These are phyloP conservation scores for Zaprionus obscuricornis DNA, from an alignment of 2,888 invertebrate genomes.

Conservation along the genomic window DNA sequence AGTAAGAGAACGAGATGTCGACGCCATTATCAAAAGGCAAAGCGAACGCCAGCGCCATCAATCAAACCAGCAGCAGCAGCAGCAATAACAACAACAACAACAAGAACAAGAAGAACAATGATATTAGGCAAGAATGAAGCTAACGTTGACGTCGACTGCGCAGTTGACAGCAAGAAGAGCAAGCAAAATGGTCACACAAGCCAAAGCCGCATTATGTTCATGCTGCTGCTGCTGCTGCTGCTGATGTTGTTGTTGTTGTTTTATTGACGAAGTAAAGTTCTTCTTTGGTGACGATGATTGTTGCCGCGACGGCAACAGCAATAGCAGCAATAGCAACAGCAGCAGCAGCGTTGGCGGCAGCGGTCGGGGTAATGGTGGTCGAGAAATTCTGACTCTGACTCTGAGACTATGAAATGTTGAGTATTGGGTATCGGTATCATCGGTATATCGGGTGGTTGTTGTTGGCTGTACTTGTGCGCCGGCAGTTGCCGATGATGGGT, in stretches of 20 bases:
- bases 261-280: constrained; percentile 74
- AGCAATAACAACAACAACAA: constrained; percentile 25
- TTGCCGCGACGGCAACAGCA: constrained; percentile 35
- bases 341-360: constrained; percentile 61
- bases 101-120: constrained; percentile 30
- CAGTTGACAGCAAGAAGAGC: constrained; percentile 45
- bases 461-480: constrained; percentile 70
- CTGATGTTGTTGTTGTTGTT: constrained; percentile 42
- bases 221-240: constrained; percentile 12
- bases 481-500: constrained; percentile 8
- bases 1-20: constrained; percentile 18
- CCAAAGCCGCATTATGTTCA: constrained; percentile 43
- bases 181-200: constrained; percentile 47
- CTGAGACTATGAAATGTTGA: background rate
- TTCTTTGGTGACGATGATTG: constrained; percentile 75
- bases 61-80: constrained; percentile 66
- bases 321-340: constrained; percentile 29
- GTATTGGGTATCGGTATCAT: constrained; percentile 1
- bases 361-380: constrained; percentile 47
- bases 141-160: constrained; percentile 21
- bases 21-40: constrained; percentile 74
- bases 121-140: constrained; percentile 3
- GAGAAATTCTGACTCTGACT: constrained; percentile 40
- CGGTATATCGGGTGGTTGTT: constrained; percentile 6
- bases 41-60: constrained; percentile 67